phyloP scores from a whole-genome alignment of 2,797 vertebrate genomes.

The Ctenopoma kingsleyae region DNA sequence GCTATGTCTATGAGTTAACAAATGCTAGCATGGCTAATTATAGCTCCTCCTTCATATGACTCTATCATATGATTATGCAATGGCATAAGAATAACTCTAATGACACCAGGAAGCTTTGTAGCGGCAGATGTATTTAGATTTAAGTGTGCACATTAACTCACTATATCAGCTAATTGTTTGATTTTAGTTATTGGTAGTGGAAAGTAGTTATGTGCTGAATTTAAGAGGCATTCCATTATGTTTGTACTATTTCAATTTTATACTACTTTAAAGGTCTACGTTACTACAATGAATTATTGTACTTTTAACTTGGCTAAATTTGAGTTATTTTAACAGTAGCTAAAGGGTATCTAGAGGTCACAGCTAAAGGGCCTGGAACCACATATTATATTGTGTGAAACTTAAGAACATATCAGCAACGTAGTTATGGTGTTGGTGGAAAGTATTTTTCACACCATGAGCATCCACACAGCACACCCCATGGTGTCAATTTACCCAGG shows the following conservation, averaged over 20 bases:
- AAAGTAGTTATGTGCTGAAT: not conserved
- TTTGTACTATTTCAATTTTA: not conserved
- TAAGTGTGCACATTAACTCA: constrained; percentile 3
- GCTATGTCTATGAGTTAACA: constrained; percentile 43
- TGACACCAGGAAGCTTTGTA: constrained; percentile 46
- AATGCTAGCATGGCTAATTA: constrained; percentile 62
- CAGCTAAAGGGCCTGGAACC: not conserved
- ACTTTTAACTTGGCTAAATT: not conserved
- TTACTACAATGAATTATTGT: not conserved
- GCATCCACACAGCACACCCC: constrained; percentile 56
- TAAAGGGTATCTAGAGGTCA: not conserved
- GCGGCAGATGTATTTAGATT: constrained; percentile 12
- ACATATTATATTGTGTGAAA: constrained; percentile 23
- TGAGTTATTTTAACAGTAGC: not conserved
- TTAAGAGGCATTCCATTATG: not conserved
- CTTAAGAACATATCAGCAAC: constrained; percentile 47
- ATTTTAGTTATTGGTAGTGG: not conserved
- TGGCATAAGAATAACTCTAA: constrained; percentile 43
- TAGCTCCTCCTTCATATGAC: constrained; percentile 65
- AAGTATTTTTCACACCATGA: constrained; percentile 41
- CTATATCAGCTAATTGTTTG: not conserved
- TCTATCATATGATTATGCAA: constrained; percentile 58
- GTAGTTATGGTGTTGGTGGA: constrained; percentile 38
- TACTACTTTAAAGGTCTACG: not conserved
- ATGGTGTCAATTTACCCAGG: constrained; percentile 68